Evolutionary conservation across 2,797 vertebrate genomes (phyloP), one percentile per base, ranked within the genome.

Genomic region (Chelidonichthys spinosus): DNA sequence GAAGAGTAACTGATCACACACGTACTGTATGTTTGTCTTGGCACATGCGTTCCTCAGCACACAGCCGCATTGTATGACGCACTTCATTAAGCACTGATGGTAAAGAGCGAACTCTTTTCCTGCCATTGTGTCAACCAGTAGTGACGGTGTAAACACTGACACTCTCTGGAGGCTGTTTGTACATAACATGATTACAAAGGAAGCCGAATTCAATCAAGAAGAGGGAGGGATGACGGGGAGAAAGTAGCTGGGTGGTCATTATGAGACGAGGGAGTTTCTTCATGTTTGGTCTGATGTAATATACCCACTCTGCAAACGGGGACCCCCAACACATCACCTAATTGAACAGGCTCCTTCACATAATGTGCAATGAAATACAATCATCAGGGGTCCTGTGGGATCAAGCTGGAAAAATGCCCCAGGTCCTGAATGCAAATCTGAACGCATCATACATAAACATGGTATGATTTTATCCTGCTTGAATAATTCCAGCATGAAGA

Each of bases 281-380:
- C 66, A 50, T 73, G 76, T 90, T 85, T 82, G 79, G 74, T 84
- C 78, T 74, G 49, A 82, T 88, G 55, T 54, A 74, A 89, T 83
- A 83, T 84, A 79, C 17, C 56, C 46, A n/a, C 40, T 70, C 55
- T 74, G 69, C 64, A 81, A 72, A 77, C 59, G 66, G 61, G 62
- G 18, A 25, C 58, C 10, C 36, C 46, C 33, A 63, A 54, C 78
- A 72, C 37, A 46, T 11, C n/a, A 36, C 43, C 13, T 61, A 70
- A 67, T 63, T 74, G 50, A 75, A 72, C 46, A 44, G 18, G 15
- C 56, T 64, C 32, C 59, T 69, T 75, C 49, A 63, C 14, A 35
- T 60, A 53, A 65, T 70, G 37, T 76, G 64, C 77, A 74, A 63
- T 72, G 58, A 81, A 79, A 76, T 47, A 46, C 75, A 87, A 83